Conservation (phyloP, 1,140 invertebrate genomes). For the Camponotus pennsylvanicus region DNA sequence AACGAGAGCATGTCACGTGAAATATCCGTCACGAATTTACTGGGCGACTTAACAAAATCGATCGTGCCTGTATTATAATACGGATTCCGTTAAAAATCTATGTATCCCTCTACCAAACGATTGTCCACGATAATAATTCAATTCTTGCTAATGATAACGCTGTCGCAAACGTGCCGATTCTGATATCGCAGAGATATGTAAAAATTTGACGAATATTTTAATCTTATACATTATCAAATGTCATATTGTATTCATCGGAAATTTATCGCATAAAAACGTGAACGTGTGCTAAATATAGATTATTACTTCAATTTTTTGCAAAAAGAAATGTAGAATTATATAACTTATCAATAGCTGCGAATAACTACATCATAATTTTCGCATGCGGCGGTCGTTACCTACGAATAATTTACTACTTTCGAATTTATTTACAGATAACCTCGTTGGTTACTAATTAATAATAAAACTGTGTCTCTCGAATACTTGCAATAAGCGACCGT, state of each 20-base stretch:
- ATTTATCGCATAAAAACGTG: no score
- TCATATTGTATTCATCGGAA: no score
- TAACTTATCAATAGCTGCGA: no score
- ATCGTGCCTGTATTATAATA: neutral
- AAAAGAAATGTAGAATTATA: no score
- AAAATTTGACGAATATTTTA: slow-evolving; percentile 44
- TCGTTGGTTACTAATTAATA: neutral
- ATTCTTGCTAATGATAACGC: slow-evolving; percentile 80
- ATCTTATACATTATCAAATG: neutral
- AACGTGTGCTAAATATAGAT: no score
- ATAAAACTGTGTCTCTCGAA: neutral
- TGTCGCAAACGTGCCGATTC: slow-evolving; percentile 81
- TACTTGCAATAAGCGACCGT: neutral
- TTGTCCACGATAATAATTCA: slow-evolving; percentile 77
- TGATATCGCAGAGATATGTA: slow-evolving; percentile 73
- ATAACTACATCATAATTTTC: neutral
- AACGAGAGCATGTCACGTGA: neutral
- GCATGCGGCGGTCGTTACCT: neutral
- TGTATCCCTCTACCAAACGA: no score
- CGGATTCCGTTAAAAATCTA: slow-evolving; percentile 55
- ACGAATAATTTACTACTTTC: slow-evolving; percentile 6
- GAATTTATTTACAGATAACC: neutral
- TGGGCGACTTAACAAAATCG: neutral
- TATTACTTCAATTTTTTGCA: no score
- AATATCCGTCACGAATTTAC: neutral